Base-by-base conservation (phyloP, 1,140 invertebrate species). In the Homalodisca vitripennis region DNA sequence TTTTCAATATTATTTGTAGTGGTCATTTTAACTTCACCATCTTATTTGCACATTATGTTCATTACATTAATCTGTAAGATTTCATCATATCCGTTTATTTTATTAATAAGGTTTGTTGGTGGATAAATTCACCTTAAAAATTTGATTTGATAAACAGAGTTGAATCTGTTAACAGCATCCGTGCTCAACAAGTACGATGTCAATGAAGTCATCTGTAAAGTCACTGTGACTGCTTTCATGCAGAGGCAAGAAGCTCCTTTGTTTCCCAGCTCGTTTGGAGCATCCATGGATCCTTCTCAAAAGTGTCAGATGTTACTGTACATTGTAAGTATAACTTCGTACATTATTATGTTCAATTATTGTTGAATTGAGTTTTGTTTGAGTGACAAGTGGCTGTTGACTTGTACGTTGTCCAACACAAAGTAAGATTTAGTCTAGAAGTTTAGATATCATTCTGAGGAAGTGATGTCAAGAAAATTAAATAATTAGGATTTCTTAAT, bases 231-330 rank as follows among this genome's bases (percentile, higher is more conserved):
- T 22, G 51, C 57, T 13, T 68, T 70, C 47, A 46, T 65, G 24
- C 51, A 22, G n/a, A 66, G 41, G 48, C 27, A 67, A 17, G 47
- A 60, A n/a, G 13, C 64, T 2, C 48, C 41, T 47, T 30, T 47
- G 26, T 72, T 69, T 31, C 71, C 71, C 1, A 20, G 30, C 0
- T 27, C 30, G 6, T 31, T 74, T 31, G 73, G 73, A 30, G 63
- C 66, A 26, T 67, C 66, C 53, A 46, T 72, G 14, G 53, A 67
- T 31, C 30, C 27, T n/a, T 22, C 46, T 29, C 27, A 55, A 17
- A 72, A 74, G 29, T 68, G 30, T 20, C 71, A 74, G 66, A 47
- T 72, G 55, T 32, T 72, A 3, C 63, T 74, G 22, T 74, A 70
- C 41, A 48, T 74, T 34, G 73, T 74, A 66, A 70, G 71, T 69